phyloP scores from a whole-genome alignment of 2,888 invertebrate genomes.

The Neuroscelio doddi region DNA sequence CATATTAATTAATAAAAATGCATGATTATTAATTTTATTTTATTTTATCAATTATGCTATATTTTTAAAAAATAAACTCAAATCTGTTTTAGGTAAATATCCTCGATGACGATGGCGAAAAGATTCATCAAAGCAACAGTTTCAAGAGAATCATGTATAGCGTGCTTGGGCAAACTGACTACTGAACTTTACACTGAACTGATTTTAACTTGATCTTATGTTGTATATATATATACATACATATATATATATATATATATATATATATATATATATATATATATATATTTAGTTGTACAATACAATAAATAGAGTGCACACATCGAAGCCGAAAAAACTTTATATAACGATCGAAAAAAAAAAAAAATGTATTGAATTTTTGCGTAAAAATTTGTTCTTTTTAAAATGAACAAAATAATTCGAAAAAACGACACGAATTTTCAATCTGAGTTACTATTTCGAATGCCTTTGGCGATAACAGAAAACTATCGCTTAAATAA shows the following conservation, averaged over 20 bases:
- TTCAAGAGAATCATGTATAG: slow-evolving; percentile 95
- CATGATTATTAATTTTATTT: no score
- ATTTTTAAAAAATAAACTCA: not conserved
- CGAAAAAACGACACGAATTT: not conserved
- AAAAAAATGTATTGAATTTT: not conserved
- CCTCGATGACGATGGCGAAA: slow-evolving; percentile 81
- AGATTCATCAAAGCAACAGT: slow-evolving; percentile 92
- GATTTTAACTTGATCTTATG: slow-evolving; percentile 56
- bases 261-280: no score
- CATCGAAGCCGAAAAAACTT: slow-evolving; percentile 21
- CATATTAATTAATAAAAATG: slow-evolving; percentile 1
- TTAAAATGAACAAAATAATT: no score
- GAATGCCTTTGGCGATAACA: slow-evolving; percentile 23
- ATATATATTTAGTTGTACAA: slow-evolving; percentile 59
- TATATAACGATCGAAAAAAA: slow-evolving; percentile 23
- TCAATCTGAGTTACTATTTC: not conserved
- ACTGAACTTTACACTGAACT: slow-evolving; percentile 64
- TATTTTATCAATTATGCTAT: not conserved
- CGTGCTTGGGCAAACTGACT: slow-evolving; percentile 86
- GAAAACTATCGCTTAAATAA: slow-evolving; percentile 32
- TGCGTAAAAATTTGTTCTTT: slow-evolving; percentile 8
- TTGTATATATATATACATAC: no score
- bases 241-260: no score
- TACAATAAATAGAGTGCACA: slow-evolving; percentile 23
- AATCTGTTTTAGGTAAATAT: slow-evolving; percentile 77